Evolutionary conservation across 2,113 vertebrate species (phyloP), one percentile per base, ranked within the genome.

Genomic region (human (Homo sapiens)): DNA sequence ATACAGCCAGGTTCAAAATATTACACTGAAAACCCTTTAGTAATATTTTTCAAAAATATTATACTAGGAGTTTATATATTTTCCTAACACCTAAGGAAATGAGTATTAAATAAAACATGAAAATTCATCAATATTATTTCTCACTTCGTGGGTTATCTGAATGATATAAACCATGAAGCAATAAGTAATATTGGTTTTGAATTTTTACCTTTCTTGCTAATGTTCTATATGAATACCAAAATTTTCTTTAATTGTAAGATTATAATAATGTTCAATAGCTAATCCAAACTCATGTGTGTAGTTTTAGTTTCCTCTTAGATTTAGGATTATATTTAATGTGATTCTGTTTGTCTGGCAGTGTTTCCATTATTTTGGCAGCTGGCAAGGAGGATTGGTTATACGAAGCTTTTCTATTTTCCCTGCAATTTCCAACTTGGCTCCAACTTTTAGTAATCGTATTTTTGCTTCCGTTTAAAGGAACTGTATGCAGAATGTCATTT

Each of bases 401-500:
- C 45, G 38, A 92, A 78, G 1, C 5, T n/a, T 75, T 1, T 43
- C 17, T 57, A 9, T 85, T 96, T 48, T 89, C 50, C 17, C 23
- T 45, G 35, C 11, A 40, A 35, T n/a, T 83, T 94, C 11, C 5
- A 83, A 38, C 18, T 35, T 75, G n/a, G 1, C 22, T 75, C 32
- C 12, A 12, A 7, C 8, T 55, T 61, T 4, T 27, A 50, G 8
- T 86, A 84, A 76, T 79, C 3, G 30, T 0, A 73, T 1, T 32
- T 89, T 88, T 40, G n/a, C n/a, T 93, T 93, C 9, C 32, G 78
- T 94, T 92, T 89, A 93, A 89, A 75, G 55, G 40, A 86, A 0
- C 2, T 68, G 90, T 30, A 70, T 75, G 3, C 20, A 89, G 40
- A 86, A 92, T 48, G n/a, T 45, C 32, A 89, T 22, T 91, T 89